These are phyloP conservation scores for Candidula unifasciata DNA, from an alignment of 2,888 invertebrate species.

Conservation along the genomic window DNA sequence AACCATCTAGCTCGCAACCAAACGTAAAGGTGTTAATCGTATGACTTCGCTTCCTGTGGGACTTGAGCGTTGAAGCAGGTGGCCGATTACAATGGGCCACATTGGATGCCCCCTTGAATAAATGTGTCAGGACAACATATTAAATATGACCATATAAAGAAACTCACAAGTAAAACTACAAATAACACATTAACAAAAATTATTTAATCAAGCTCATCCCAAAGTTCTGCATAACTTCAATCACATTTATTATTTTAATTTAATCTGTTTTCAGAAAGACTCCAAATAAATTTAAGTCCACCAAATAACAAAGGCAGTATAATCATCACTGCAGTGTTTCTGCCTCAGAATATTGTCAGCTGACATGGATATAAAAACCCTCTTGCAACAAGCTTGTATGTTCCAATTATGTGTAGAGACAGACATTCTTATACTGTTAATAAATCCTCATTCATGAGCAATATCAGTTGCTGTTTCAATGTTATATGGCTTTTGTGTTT, in stretches of 20 bases:
- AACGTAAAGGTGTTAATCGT: slow-evolving; percentile 37
- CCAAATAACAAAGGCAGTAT: no score
- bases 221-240: background rate
- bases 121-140: slow-evolving; percentile 49
- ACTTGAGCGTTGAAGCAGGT: slow-evolving; percentile 35
- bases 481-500: no score
- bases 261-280: background rate
- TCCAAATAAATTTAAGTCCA: background rate
- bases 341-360: no score
- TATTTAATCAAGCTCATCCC: background rate
- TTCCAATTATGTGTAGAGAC: no score
- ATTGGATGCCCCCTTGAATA: slow-evolving; percentile 49
- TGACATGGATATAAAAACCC: no score
- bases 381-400: no score
- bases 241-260: background rate
- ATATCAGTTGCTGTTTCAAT: no score
- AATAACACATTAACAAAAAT: slow-evolving; percentile 9
- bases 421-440: no score
- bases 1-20: slow-evolving; percentile 40
- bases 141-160: slow-evolving; percentile 30
- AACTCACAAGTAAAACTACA: background rate
- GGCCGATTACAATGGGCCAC: slow-evolving; percentile 36
- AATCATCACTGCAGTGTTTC: no score
- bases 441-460: no score
- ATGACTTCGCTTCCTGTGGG: slow-evolving; percentile 30